Evolutionary conservation across 2,113 vertebrate genomes (phyloP).

Genomic region (Ictidomys tridecemlineatus): DNA sequence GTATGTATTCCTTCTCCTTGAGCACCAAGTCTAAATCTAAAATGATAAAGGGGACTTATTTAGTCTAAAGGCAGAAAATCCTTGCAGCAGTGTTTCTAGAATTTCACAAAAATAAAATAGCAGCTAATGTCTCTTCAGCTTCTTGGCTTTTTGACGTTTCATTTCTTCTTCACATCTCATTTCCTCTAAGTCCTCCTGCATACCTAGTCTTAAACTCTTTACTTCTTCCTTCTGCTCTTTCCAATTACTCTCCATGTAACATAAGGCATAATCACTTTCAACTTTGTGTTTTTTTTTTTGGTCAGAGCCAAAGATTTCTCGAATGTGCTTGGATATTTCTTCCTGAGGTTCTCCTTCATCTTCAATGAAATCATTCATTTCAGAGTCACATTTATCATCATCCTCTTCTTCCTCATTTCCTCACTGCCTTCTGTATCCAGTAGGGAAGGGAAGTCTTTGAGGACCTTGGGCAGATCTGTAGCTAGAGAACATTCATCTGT

Average conservation of each 20-base stretch:
- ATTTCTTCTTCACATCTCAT: slow-evolving; percentile 92
- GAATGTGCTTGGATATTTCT: slow-evolving; percentile 97
- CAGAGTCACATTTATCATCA: slow-evolving; percentile 96
- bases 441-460: slow-evolving; percentile 89
- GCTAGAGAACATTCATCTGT: slow-evolving; percentile 86
- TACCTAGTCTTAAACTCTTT: slow-evolving; percentile 94
- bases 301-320: slow-evolving; percentile 98
- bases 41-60: slow-evolving; percentile 60
- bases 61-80: slow-evolving; percentile 66
- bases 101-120: slow-evolving; percentile 72
- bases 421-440: slow-evolving; percentile 90
- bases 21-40: slow-evolving; percentile 84
- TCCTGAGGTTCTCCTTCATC: slow-evolving; percentile 94
- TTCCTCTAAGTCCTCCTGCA: slow-evolving; percentile 95
- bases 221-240: slow-evolving; percentile 97
- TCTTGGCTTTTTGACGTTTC: slow-evolving; percentile 89
- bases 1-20: slow-evolving; percentile 82
- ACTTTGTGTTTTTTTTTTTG: slow-evolving; percentile 92
- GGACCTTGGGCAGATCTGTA: slow-evolving; percentile 87
- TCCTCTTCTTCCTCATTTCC: slow-evolving; percentile 93
- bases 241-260: slow-evolving; percentile 99
- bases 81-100: slow-evolving; percentile 53
- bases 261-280: slow-evolving; percentile 98
- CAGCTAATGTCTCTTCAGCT: slow-evolving; percentile 89
- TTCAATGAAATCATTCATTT: slow-evolving; percentile 99